phyloP scores from a whole-genome alignment of 2,113 vertebrate species.

The Callithrix jacchus region DNA sequence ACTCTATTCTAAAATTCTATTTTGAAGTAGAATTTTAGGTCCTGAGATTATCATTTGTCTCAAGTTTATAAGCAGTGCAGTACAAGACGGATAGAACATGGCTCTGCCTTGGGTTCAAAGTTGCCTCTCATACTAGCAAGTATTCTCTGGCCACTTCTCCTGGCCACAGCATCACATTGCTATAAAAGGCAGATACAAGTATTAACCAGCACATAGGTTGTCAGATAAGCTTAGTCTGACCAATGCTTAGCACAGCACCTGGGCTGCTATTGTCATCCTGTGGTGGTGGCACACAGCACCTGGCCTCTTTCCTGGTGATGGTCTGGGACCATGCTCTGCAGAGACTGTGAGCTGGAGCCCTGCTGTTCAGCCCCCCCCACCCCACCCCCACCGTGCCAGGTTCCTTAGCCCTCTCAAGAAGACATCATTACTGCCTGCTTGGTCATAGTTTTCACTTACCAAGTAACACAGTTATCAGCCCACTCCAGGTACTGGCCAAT shows the following conservation, averaged over 20 bases:
- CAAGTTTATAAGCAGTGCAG: background rate
- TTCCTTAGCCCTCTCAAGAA: background rate
- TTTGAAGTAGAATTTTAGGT: background rate
- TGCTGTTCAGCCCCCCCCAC: fast-evolving
- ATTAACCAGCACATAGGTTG: too few relatives aligned
- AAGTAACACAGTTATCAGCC: background rate
- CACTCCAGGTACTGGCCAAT: background rate
- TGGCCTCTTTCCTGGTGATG: background rate
- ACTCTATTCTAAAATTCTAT: background rate
- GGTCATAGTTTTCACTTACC: too few relatives aligned
- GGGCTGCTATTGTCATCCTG: background rate
- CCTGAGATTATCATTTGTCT: background rate
- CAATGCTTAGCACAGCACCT: background rate
- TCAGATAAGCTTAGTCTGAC: background rate
- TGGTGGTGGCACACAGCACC: background rate
- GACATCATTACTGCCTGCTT: background rate
- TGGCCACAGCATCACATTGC: background rate
- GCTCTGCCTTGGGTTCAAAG: background rate
- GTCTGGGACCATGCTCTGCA: background rate
- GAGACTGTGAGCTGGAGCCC: background rate
- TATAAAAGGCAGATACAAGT: background rate
- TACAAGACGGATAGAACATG: fast-evolving
- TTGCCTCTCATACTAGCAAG: background rate
- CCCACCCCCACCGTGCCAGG: background rate
- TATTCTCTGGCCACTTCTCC: fast-evolving